Conservation (phyloP, 1,140 invertebrate genomes). For the Drosophila ficusphila region DNA sequence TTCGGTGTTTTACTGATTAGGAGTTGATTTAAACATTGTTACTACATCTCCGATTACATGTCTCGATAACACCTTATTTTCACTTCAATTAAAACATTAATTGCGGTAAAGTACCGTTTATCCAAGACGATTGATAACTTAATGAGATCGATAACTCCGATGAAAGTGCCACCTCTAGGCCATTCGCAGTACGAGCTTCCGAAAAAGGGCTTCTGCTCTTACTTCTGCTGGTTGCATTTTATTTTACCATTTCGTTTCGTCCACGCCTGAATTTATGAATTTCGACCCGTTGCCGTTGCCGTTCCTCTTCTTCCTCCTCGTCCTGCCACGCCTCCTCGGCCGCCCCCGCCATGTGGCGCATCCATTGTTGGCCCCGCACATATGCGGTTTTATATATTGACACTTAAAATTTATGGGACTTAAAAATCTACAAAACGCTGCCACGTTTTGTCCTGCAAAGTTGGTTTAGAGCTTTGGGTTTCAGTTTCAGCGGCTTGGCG, state of each 20-base stretch:
- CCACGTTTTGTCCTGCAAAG: conserved; percentile 54
- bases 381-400: conserved; percentile 66
- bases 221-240: conserved; percentile 58
- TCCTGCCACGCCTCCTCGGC: not conserved
- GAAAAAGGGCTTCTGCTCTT: conserved; percentile 3
- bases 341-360: not conserved
- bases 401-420: conserved; percentile 64
- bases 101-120: too few relatives aligned
- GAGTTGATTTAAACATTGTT: too few relatives aligned
- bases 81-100: too few relatives aligned
- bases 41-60: too few relatives aligned
- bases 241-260: conserved; percentile 64
- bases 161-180: not conserved
- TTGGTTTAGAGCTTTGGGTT: conserved; percentile 47
- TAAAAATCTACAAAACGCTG: conserved; percentile 63
- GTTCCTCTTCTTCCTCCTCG: not conserved
- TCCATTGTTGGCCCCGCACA: conserved; percentile 56
- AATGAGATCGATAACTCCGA: not conserved
- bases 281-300: conserved; percentile 32
- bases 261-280: conserved; percentile 50
- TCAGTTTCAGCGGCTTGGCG: not conserved
- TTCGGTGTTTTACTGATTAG: too few relatives aligned
- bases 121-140: too few relatives aligned
- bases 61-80: too few relatives aligned
- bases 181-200: conserved; percentile 3